Base-by-base conservation (phyloP, 1,140 invertebrate species). In the Trichonephila clavipes region DNA sequence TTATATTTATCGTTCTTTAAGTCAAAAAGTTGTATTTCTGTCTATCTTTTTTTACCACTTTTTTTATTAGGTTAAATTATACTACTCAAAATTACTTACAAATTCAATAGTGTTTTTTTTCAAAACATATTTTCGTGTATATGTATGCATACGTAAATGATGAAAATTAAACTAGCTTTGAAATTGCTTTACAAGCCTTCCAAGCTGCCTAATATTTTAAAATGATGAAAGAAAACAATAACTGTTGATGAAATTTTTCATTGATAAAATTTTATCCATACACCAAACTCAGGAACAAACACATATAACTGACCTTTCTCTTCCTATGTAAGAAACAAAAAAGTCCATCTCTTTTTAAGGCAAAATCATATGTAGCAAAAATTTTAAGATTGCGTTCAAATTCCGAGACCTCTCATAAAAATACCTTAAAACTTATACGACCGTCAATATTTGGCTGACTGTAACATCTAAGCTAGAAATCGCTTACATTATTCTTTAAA, bases 351-450 rank as follows among this genome's bases (percentile, higher is more conserved):
- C 14, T 21, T 72, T n/a, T 72, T 72, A 24, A 72, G 28, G 28
- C 21, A 24, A 72, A 72, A 72, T 8, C n/a, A 61, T 59, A 8
- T 21, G 18, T 59, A 24, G 28, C 51, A 86, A 59, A 59, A 19
- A 16, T 82, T 82, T 86, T 86, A 5, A 61, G n/a, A 44, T 28
- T 86, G 83, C 34, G 4, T 61, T 24, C 16, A 24, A 51, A 10
- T 5, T 51, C 1, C 51, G 3, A 51, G 10, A 51, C 58, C 16
- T 59, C 51, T 86, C 83, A 51, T 86, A 86, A 86, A 86, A 86
- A 21, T 6, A 51, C 83, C 59, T 86, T 86, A 86, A 86, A 86
- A 86, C 21, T 86, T 86, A 58, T 58, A 86, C 61, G 58, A 34
- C 83, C 10, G 58, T 86, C 19, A 58, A 59, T 86, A 62, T 51